Base-by-base conservation (phyloP, 1,140 invertebrate species). In the Brachionus paranguensis region DNA sequence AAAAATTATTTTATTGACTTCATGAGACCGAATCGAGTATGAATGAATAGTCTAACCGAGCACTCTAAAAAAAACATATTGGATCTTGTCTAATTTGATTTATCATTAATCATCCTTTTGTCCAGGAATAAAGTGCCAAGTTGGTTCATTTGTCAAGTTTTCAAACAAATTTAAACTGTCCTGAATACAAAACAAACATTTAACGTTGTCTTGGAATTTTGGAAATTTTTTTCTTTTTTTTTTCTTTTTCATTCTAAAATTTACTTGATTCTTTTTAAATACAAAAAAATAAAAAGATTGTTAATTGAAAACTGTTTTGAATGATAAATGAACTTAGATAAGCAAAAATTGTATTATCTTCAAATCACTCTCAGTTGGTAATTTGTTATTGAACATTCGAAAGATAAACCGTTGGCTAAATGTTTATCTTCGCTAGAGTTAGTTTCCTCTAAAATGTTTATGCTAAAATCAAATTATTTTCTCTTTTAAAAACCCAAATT, bases 321-420 rank as follows among this genome's bases (percentile, higher is more conserved):
- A 72, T 72, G 68, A 72, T 72, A 72, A 72, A 72, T 72, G 33
- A 72, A 43, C n/a, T 43, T 41, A 72, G 68, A 72, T 72, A 72
- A 72, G 68, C 29, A 20, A 43, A 72, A 72, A 37, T 37, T 41
- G 41, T 41, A 20, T 72, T 72, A 72, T 72, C 68, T 72, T 41
- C 2, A 43, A 72, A 72, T 72, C 68, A 72, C 10, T 72, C 68
- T 72, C 68, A 72, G 68, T 43, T 43, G 29, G 68, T 72, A 43
- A 72, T 72, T 72, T 72, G 68, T 72, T 72, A 72, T 72, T 72
- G 33, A 72, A 72, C 68, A 72, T 72, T 72, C 68, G 68, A 41
- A 33, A 68, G 65, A 68, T 68, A 33, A 68, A 41, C 68, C 68
- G 68, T 72, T 72, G 24, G 41, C 33, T 41, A 20, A 72, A 43